Evolutionary conservation across 1,140 invertebrate species (phyloP).

Genomic region (Sycophaga agraensis): DNA sequence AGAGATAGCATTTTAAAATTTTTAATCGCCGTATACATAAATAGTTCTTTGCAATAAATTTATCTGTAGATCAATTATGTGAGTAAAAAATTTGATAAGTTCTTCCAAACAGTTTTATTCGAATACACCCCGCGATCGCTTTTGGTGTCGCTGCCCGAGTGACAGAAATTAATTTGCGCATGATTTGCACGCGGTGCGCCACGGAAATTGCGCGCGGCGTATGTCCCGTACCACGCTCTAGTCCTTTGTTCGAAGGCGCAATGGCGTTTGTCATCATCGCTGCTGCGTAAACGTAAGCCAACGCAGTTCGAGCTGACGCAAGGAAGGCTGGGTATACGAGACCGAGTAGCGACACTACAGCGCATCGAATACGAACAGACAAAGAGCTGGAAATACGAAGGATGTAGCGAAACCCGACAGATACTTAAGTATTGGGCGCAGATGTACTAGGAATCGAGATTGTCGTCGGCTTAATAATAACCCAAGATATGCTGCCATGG

Average conservation of each 20-base stretch:
- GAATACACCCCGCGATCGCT: no score
- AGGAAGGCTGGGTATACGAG: not conserved
- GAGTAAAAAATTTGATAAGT: no score
- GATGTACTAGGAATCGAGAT: constrained; percentile 12
- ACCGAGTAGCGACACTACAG: not conserved
- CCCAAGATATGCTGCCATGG: constrained; percentile 13
- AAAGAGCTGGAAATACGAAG: not conserved
- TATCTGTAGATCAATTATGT: no score
- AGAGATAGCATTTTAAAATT: no score
- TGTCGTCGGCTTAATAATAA: constrained; percentile 15
- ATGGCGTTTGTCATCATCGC: constrained; percentile 12
- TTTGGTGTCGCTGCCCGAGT: no score
- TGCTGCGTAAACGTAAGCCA: not conserved
- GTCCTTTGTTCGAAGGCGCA: not conserved
- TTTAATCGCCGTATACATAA: no score
- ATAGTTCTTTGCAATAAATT: no score
- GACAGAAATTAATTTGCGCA: constrained; percentile 46
- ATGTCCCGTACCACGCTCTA: constrained; percentile 2
- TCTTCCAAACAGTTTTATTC: no score
- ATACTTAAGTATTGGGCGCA: constrained; percentile 16
- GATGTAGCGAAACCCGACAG: not conserved
- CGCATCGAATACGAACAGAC: not conserved
- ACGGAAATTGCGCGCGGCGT: constrained; percentile 1
- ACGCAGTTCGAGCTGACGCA: constrained; percentile 3
- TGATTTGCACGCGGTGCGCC: constrained; percentile 16